Base-by-base conservation (phyloP, 1,140 invertebrate genomes). In the Eueides isabella region DNA sequence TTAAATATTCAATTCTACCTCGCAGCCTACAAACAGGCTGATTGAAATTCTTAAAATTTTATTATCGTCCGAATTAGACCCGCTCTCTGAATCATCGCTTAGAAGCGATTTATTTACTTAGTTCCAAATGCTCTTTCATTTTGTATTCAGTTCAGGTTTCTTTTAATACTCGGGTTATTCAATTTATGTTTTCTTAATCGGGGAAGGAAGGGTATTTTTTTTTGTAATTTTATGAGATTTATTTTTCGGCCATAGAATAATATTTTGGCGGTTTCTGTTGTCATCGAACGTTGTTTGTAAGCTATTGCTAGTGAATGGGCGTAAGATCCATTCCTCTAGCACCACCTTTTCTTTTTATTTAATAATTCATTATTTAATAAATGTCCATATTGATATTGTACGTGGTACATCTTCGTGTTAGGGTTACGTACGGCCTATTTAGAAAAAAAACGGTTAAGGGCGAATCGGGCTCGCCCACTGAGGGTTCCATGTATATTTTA, bases 31-130 rank as follows among this genome's bases (percentile, higher is more conserved):
- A 23, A 55, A 55, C 48, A 26, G 65, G 65, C 63, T 68, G 61
- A 74, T 74, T 67, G n/a, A 68, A 63, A 67, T 68, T 23, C 55
- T 44, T 64, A 68, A 74, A 65, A 71, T 71, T 64, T 71, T 71
- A 80, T 72, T 73, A 77, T 72, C 75, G 44, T 48, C 29, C 44
- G 75, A 66, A 70, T 78, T 71, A 73, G 74, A 26, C 71, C 71
- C 38, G 68, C 67, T 76, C 76, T 76, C 67, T 75, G 74, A 82
- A 80, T 76, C 72, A 82, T 75, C 74, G 71, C 73, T 78, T 78
- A 76, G 63, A 48, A 68, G 33, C 55, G 67, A 80, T 82, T 82
- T 79, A 77, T 65, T 67, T n/a, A 67, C 66, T 75, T 65, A 74
- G 64, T 72, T 71, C 74, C 48, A 77, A 80, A 75, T 64, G 72